A percentile compares a stretch with the other conserved stretches of the same genome.
These are phyloP conservation scores for Gymnarchus niloticus DNA, from an alignment of 2,113 vertebrate species.

Conservation along the genomic window DNA sequence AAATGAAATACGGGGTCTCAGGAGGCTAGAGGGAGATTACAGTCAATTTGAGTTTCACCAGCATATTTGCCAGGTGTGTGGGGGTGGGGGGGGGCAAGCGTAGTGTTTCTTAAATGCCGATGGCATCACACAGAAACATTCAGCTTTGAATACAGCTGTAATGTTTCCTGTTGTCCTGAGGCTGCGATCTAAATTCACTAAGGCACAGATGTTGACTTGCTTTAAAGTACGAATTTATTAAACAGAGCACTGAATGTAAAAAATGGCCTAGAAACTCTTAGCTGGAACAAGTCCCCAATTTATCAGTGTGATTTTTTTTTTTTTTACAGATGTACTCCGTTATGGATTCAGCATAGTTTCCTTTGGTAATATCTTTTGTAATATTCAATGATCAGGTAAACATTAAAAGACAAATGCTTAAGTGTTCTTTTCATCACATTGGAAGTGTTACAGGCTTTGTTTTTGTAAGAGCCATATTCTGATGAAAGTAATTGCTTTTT, in stretches of 20 bases:
- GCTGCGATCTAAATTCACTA: constrained; percentile 1
- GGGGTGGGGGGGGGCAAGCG: background rate
- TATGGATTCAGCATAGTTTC: background rate
- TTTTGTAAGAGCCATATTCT: background rate
- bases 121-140: background rate
- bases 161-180: constrained; percentile 6
- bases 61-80: background rate
- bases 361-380: background rate
- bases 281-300: background rate
- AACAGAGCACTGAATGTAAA: constrained; percentile 7
- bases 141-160: background rate
- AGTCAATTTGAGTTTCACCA: background rate
- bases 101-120: background rate
- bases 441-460: background rate
- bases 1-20: too few relatives aligned
- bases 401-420: background rate
- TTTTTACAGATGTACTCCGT: background rate
- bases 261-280: background rate
- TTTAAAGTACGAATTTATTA: constrained; percentile 14
- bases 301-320: background rate
- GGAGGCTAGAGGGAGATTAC: background rate
- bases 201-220: constrained; percentile 8
- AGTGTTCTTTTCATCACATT: background rate
- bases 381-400: background rate
- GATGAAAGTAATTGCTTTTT: background rate